Evolutionary conservation across 2,888 invertebrate genomes (phyloP).

Genomic region (Dioctria linearis): DNA sequence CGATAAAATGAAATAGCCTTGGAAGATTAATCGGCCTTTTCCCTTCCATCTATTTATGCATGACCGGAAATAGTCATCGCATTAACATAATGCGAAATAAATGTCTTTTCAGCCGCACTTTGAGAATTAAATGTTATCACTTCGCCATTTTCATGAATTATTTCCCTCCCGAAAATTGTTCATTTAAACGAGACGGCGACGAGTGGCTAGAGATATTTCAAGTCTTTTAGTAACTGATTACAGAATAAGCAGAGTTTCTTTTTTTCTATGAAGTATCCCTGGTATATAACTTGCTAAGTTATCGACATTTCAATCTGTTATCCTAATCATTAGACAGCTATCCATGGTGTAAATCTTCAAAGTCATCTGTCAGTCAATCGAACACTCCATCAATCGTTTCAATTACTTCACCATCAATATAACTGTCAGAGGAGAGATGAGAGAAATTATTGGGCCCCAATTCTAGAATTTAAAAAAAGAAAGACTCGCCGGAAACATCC

Average conservation of each 20-base stretch:
- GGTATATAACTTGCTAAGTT: conserved; percentile 42
- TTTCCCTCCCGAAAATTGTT: not conserved
- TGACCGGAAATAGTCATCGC: conserved; percentile 40
- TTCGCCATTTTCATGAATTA: not conserved
- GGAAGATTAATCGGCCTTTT: conserved; percentile 47
- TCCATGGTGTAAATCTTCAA: conserved; percentile 55
- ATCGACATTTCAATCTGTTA: conserved; percentile 54
- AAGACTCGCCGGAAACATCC: too few relatives aligned
- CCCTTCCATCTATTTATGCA: conserved; percentile 36
- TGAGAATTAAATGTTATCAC: not conserved
- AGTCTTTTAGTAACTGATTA: not conserved
- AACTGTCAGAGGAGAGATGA: conserved; percentile 48
- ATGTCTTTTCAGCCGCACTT: not conserved
- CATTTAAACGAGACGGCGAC: too few relatives aligned
- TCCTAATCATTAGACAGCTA: conserved; percentile 55
- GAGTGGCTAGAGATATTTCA: too few relatives aligned
- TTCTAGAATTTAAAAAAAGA: too few relatives aligned
- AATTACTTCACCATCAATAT: conserved; percentile 58
- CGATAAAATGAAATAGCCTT: conserved; percentile 31
- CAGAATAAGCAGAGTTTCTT: not conserved
- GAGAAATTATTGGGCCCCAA: too few relatives aligned
- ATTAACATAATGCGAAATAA: conserved; percentile 53
- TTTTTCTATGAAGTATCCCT: not conserved
- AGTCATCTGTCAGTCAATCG: conserved; percentile 58
- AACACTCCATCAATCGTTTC: conserved; percentile 58